Base-by-base conservation (phyloP, 2,888 invertebrate species). In the Nemotelus nigrinus region DNA sequence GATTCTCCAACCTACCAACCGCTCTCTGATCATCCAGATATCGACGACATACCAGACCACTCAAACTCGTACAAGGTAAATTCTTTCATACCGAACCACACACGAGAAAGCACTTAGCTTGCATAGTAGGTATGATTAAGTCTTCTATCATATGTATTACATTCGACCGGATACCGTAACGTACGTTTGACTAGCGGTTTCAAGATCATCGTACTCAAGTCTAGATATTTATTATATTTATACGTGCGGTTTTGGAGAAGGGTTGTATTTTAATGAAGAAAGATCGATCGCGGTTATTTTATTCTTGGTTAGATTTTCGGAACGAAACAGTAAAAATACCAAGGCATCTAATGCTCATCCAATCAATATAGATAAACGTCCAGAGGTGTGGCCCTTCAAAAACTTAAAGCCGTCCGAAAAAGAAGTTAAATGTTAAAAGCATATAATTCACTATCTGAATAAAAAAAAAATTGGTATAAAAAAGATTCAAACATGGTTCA, bases 31-130 rank as follows among this genome's bases (percentile, higher is more conserved):
- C 50, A 68, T 50, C 50, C 39, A 45, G 41, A 60, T 7, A 63
- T 63, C 25, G 10, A 44, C 65, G 65, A n/a, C 65, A 25, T 65
- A 47, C 47, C 45, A 47, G 25, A 48, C 41, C 3, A 3, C 60
- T 58, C 8, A 58, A 4, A n/a, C 25, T n/a, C 25, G n/a, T 58
- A 4, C 60, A 60, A 60, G 39, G 60, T 60, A 60, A 60, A 7
- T 60, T 60, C 60, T 60, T 60, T 57, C 25, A 25, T 57, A 3
- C 41, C 60, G 3, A 60, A 3, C 50, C 65, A 41, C 41, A 65
- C 70, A n/a, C 25, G 55, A n/a, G 47, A 70, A 70, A 44, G 8
- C 55, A 41, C 43, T 70, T 70, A 70, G 41, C 55, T 43, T 55
- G 70, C 70, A 50, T 43, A 55, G 55, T 55, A 43, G 44, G 10